Evolutionary conservation across 2,888 invertebrate species (phyloP), one percentile per base, ranked within the genome.

Genomic region (Caenorhabditis sp.): DNA sequence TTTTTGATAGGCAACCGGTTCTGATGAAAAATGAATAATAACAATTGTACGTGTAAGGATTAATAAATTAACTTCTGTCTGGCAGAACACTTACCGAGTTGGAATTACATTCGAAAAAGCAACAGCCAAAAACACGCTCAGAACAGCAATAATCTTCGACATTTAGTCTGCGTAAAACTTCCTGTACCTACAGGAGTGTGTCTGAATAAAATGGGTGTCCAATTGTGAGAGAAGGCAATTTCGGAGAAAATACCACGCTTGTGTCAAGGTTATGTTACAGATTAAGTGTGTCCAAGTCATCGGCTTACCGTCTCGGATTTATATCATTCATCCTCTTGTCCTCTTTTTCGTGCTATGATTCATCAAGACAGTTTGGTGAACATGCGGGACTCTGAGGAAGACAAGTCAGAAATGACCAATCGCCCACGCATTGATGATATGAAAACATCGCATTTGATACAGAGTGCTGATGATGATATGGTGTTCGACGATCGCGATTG

Each of bases 181-280:
- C 41, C 24, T 56, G 46, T 27, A 71, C 62, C 48, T 72, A 48
- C 32, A 63, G 24, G 6, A 50, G 17, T 17, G 61, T 30, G 26
- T 55, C 48, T 55, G 48, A 61, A 71, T 41, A 56, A 48, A 71
- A 22, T 48, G 15, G 43, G 32, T n/a, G n/a, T 43, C 15, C 52
- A 53, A 65, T 55, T 43, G 52, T 9, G 30, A 2, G 48, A 48
- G 46, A 66, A 53, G 59, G 61, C 59, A 46, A 70, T 70, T 71
- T 65, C 50, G 39, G 52, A 39, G 52, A 63, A 63, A 72, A 63
- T 58, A 63, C 50, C 50, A 63, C 46, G 72, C 58, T 65, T 58
- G 65, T 73, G 73, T 73, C 73, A 73, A 73, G 73, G 73, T 73
- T 72, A 61, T 56, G 72, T 72, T 73, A 62, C 65, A 73, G 73